A percentile compares a stretch with the other conserved stretches of the same genome.
phyloP scores from a whole-genome alignment of 2,797 vertebrate genomes.

The Hemibagrus guttatus region DNA sequence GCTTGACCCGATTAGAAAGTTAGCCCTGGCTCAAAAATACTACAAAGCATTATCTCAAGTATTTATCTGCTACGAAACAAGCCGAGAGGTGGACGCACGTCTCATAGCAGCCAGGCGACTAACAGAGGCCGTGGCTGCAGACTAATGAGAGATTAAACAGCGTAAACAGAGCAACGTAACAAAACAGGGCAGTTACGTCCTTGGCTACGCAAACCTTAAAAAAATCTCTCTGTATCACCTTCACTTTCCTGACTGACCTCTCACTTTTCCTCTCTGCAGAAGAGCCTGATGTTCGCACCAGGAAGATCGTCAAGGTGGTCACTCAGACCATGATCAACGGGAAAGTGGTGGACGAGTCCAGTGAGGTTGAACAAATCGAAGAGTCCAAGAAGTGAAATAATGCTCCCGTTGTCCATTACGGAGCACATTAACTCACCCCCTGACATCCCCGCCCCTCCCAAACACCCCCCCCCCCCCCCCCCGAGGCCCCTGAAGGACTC shows the following conservation, averaged over 20 bases:
- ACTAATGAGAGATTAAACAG: conserved; percentile 50
- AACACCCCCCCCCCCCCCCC: neutral
- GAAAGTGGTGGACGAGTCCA: conserved; percentile 82
- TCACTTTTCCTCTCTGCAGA: conserved; percentile 60
- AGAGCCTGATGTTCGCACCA: conserved; percentile 81
- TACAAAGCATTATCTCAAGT: neutral
- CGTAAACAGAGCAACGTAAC: conserved; percentile 41
- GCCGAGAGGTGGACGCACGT: neutral
- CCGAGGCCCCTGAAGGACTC: conserved; percentile 39
- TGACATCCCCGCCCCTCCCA: neutral
- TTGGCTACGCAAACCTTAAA: conserved; percentile 40
- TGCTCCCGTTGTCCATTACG: conserved; percentile 49
- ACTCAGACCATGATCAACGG: conserved; percentile 86
- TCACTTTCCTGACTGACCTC: neutral
- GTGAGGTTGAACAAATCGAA: conserved; percentile 82
- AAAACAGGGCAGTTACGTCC: conserved; percentile 35
- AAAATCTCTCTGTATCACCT: neutral
- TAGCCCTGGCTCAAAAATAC: neutral
- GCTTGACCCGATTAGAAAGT: neutral
- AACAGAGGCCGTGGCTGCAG: conserved; percentile 16
- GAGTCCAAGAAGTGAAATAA: conserved; percentile 72
- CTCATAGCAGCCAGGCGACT: conserved; percentile 8
- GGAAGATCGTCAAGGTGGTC: conserved; percentile 85
- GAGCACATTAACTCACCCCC: conserved; percentile 31
- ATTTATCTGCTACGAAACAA: neutral